phyloP scores from a whole-genome alignment of 2,888 invertebrate genomes.

The Conops quadrifasciatus region DNA sequence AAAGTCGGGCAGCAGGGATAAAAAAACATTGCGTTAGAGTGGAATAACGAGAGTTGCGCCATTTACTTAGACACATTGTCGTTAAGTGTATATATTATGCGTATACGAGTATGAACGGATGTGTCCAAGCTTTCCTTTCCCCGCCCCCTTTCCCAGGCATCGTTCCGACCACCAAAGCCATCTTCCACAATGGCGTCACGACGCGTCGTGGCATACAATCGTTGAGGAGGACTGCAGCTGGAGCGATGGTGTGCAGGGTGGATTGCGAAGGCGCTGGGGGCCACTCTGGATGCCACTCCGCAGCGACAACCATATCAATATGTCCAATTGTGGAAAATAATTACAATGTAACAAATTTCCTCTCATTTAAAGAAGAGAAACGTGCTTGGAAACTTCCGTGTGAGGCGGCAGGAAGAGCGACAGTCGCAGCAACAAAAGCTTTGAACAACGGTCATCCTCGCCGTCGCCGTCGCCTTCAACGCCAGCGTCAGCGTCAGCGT shows the following conservation, averaged over 20 bases:
- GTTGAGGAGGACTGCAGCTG: slow-evolving; percentile 19
- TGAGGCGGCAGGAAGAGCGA: slow-evolving; percentile 1
- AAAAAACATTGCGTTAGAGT: background rate
- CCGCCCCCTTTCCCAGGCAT: background rate
- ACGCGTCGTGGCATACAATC: background rate
- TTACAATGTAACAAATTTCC: slow-evolving; percentile 66
- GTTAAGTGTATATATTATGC: background rate
- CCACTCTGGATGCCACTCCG: background rate
- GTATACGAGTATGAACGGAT: too few species aligned
- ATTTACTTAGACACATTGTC: background rate
- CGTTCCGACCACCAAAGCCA: background rate
- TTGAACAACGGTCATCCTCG: background rate
- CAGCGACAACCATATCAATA: slow-evolving; percentile 62
- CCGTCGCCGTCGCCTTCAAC: background rate
- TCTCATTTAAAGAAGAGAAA: slow-evolving; percentile 52
- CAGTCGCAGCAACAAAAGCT: background rate
- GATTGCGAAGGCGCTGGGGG: too few species aligned
- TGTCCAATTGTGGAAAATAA: slow-evolving; percentile 67
- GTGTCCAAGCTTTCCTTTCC: background rate
- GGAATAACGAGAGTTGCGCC: background rate
- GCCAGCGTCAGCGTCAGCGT: background rate
- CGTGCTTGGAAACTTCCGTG: slow-evolving; percentile 23
- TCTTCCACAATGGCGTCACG: background rate
- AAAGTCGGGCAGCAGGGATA: background rate
- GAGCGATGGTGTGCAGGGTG: slow-evolving; percentile 11